These are phyloP conservation scores for Myotis myotis DNA, from an alignment of 2,797 vertebrate species.

Conservation along the genomic window DNA sequence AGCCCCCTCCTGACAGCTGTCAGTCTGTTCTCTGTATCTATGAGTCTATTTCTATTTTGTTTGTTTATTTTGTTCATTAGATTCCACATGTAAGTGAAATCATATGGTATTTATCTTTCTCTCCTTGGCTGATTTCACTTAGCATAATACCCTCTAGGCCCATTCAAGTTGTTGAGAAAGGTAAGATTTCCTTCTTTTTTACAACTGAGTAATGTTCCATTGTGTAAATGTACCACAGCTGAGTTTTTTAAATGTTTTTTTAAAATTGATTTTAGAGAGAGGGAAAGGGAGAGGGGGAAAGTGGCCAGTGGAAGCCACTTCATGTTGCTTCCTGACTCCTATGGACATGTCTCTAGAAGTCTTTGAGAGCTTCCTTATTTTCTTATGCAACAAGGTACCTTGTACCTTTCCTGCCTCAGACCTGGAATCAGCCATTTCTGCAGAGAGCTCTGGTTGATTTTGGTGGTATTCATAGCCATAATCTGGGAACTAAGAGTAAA, in stretches of 20 bases:
- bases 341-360: neutral
- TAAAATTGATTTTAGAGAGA: neutral
- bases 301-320: neutral
- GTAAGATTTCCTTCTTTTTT: neutral
- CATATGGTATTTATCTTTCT: neutral
- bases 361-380: neutral
- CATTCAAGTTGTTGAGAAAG: neutral
- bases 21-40: neutral
- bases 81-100: neutral
- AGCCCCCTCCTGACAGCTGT: neutral
- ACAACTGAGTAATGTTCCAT: neutral
- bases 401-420: neutral
- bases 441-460: neutral
- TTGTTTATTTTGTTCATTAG: neutral
- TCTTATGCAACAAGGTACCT: neutral
- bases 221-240: neutral
- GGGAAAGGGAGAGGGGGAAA: neutral
- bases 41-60: neutral
- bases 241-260: neutral
- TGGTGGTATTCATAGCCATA: neutral
- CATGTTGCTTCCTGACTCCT: neutral
- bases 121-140: neutral
- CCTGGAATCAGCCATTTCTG: neutral
- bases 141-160: neutral
- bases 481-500: neutral